phyloP scores from a whole-genome alignment of 2,113 vertebrate species.

The Scortum barcoo region DNA sequence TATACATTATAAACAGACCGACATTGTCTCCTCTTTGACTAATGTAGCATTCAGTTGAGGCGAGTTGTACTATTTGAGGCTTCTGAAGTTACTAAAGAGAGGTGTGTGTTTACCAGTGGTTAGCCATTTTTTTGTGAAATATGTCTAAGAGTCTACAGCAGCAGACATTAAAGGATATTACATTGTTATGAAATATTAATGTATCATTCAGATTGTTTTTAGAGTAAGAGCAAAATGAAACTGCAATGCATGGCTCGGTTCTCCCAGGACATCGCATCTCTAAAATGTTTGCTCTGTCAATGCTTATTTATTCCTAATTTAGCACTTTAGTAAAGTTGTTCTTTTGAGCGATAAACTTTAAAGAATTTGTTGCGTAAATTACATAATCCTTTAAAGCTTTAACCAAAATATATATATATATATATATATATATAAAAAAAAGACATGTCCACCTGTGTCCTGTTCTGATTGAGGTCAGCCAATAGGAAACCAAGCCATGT shows the following conservation, averaged over 20 bases:
- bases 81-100: conserved; percentile 71
- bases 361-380: not conserved
- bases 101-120: conserved; percentile 41
- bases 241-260: conserved; percentile 56
- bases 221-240: conserved; percentile 57
- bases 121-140: conserved; percentile 31
- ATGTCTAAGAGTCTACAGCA: conserved; percentile 54
- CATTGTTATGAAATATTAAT: conserved; percentile 53
- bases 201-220: conserved; percentile 59
- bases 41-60: conserved; percentile 63
- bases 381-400: not conserved
- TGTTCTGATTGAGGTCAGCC: not conserved
- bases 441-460: not conserved
- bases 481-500: conserved; percentile 50
- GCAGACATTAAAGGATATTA: conserved; percentile 68
- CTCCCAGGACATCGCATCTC: conserved; percentile 18
- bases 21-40: conserved; percentile 29
- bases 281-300: conserved; percentile 28
- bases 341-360: not conserved
- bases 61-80: conserved; percentile 74
- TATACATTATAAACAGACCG: conserved; percentile 18
- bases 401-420: too few relatives aligned
- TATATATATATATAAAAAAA: not conserved
- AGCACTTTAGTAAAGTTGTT: conserved; percentile 24
- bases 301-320: not conserved